Evolutionary conservation across 2,888 invertebrate species (phyloP).

Genomic region (Drosophila borealis): DNA sequence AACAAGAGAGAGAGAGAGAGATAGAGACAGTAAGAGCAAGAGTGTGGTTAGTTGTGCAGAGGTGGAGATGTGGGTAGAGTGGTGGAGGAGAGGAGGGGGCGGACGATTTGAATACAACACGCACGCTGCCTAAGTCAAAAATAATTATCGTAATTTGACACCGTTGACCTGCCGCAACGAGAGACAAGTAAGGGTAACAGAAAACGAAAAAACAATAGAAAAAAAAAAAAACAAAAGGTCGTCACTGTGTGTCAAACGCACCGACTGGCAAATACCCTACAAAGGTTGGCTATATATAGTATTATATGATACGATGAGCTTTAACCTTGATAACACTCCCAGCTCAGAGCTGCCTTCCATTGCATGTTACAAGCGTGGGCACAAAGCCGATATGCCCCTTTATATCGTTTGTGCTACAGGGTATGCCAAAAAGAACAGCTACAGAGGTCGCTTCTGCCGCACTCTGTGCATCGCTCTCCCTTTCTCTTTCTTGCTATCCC

Average conservation of each 20-base stretch:
- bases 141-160: conserved; percentile 74
- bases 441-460: background rate
- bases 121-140: conserved; percentile 46
- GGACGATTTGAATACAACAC: conserved; percentile 14
- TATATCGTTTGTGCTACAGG: background rate
- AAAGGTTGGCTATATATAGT: no score
- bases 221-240: background rate
- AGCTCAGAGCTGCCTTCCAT: no score
- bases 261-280: background rate
- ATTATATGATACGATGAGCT: no score
- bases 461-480: background rate
- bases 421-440: background rate
- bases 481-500: background rate
- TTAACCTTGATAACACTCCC: no score
- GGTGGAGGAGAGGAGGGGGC: background rate
- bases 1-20: no score
- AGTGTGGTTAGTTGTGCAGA: no score
- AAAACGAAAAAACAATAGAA: background rate
- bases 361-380: no score
- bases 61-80: background rate
- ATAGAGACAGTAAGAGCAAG: no score
- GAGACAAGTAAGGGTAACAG: background rate
- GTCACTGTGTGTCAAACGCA: background rate
- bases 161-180: conserved; percentile 74
- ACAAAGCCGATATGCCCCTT: background rate